Base-by-base conservation (phyloP, 2,888 invertebrate species). In the Ypsolopha scabrella region DNA sequence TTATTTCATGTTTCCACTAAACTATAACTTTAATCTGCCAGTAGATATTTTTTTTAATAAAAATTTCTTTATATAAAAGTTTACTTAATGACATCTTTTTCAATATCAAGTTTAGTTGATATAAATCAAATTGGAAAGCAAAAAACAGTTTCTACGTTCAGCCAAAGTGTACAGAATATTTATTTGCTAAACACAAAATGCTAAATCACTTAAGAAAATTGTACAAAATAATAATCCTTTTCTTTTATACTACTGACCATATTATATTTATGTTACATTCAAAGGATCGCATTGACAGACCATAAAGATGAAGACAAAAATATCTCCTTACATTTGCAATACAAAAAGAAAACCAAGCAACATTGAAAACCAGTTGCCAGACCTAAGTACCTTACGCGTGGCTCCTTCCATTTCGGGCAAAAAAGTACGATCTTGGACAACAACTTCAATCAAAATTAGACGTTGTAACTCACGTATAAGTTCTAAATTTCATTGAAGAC, bases 361-460 rank as follows among this genome's bases (percentile, higher is more conserved):
- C 53, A 49, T 39, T 51, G 53, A 46, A 59, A 59, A 63, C 62
- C 60, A 58, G 64, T 63, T 54, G 56, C 54, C 9, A 41, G 51
- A 9, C 43, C 49, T 51, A 52, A 61, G 63, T 64, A 64, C 60
- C 57, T 61, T 63, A 63, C 63, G 64, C 64, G 63, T 63, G 63
- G 59, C 62, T 45, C 11, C 0, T 8, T 35, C 11, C 48, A 34
- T 33, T 6, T 34, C 35, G 3, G 6, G 24, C 24, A 24, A 24
- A 24, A 24, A 24, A 24, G 24, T 24, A 2, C 2, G 24, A 24
- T 24, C 24, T 24, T 24, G 24, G 24, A 24, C 24, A 24, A 24
- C 24, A 24, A 24, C 24, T 24, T 24, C 24, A 24, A 24, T 24
- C 24, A 4, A 24, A 24, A 24, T 4, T 24, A 2, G 24, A 24